Conservation (phyloP, 2,888 invertebrate species). For the Schizaphis graminum region DNA sequence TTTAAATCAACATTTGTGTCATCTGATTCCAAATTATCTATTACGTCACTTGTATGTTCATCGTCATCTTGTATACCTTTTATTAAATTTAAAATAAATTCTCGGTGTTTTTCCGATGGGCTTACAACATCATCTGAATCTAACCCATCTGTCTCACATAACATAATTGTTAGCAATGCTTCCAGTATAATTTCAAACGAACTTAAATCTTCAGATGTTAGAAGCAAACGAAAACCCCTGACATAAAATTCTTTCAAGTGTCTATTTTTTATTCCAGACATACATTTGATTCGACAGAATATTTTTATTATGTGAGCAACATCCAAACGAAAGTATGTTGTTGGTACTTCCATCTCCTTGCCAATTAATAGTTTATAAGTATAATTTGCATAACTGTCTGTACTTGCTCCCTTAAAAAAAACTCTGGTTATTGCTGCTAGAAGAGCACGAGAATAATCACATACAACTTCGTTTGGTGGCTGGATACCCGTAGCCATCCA, state of each 20-base stretch:
- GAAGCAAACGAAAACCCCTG: background rate
- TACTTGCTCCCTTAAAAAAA: slow-evolving; percentile 1
- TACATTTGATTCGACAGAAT: background rate
- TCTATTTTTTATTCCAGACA: background rate
- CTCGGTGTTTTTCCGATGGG: background rate
- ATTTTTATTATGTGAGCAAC: too few relatives aligned
- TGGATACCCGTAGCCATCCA: slow-evolving; percentile 15
- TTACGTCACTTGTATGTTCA: background rate
- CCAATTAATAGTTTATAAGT: background rate
- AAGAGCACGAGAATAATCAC: background rate
- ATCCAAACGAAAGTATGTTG: background rate
- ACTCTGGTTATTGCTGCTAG: slow-evolving; percentile 11
- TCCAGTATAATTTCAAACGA: background rate
- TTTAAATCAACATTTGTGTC: background rate
- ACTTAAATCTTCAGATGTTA: slow-evolving; percentile 1
- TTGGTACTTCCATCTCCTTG: background rate
- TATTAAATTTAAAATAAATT: slow-evolving; percentile 15
- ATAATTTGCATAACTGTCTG: background rate
- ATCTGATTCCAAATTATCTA: background rate
- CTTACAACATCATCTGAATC: background rate
- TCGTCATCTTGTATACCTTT: background rate
- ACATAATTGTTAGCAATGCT: background rate
- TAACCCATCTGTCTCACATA: slow-evolving; percentile 13
- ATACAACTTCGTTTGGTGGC: background rate
- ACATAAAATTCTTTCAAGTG: slow-evolving; percentile 19